Evolutionary conservation across 2,797 vertebrate genomes (phyloP).

Genomic region (Pteropus rufus): DNA sequence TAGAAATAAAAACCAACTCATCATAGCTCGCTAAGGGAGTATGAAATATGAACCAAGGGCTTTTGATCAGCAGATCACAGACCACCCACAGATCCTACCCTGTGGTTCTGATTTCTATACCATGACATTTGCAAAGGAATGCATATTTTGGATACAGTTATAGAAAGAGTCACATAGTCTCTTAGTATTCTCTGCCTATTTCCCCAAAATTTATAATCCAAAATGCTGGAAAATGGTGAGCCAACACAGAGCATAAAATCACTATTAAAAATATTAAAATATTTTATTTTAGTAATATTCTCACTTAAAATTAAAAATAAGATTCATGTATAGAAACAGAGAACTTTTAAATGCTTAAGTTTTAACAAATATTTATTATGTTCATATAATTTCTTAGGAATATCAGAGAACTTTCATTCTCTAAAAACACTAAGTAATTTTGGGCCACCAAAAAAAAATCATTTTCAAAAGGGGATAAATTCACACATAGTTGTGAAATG

Average conservation of each 20-base stretch:
- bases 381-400: not conserved
- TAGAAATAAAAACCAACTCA: not conserved
- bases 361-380: not conserved
- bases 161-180: slow-evolving; percentile 43
- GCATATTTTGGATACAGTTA: slow-evolving; percentile 54
- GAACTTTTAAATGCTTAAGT: not conserved
- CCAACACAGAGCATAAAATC: not conserved
- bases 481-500: not conserved
- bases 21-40: not conserved
- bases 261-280: slow-evolving; percentile 14
- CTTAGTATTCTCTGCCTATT: slow-evolving; percentile 59
- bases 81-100: slow-evolving; percentile 11
- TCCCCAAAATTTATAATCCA: slow-evolving; percentile 63
- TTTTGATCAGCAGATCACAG: slow-evolving; percentile 44
- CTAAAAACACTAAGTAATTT: not conserved
- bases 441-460: not conserved
- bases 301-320: slow-evolving; percentile 11
- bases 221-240: not conserved
- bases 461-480: not conserved
- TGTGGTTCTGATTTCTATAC: slow-evolving; percentile 36
- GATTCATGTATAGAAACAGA: not conserved
- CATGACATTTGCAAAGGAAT: slow-evolving; percentile 39
- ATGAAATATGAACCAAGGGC: slow-evolving; percentile 35
- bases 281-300: slow-evolving; percentile 2
- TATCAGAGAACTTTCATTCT: slow-evolving; percentile 13